Conservation (phyloP, 2,797 vertebrate species). For the Lepilemur ruficaudatus region DNA sequence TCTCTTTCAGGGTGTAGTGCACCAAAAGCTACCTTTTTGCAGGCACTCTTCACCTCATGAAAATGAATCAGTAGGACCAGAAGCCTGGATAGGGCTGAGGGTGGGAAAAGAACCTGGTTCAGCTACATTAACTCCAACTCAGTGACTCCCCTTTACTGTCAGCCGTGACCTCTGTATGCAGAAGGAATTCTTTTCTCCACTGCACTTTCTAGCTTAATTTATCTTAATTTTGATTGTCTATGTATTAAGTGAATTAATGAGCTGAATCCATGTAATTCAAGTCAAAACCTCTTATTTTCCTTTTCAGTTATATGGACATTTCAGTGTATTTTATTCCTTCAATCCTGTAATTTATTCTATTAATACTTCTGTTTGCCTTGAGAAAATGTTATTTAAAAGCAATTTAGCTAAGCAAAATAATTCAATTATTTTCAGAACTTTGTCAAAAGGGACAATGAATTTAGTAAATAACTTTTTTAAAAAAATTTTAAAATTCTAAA, state of each 20-base stretch:
- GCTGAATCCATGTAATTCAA: not conserved
- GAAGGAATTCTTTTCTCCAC: not conserved
- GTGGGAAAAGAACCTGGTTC: not conserved
- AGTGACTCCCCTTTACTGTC: not conserved
- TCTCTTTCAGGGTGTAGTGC: not conserved
- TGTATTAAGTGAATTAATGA: not conserved
- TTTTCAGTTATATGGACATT: not conserved
- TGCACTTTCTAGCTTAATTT: not conserved
- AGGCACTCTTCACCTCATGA: not conserved
- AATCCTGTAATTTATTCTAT: not conserved
- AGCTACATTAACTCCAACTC: not conserved
- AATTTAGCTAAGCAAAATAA: not conserved
- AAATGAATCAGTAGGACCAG: not conserved
- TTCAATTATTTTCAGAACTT: not conserved
- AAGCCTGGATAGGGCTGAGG: not conserved
- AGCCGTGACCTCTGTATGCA: not conserved
- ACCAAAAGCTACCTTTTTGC: not conserved
- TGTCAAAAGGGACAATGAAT: not conserved
- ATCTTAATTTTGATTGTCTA: not conserved
- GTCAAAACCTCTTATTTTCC: not conserved
- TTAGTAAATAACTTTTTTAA: not conserved
- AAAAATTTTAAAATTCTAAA: not conserved
- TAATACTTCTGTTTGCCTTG: not conserved
- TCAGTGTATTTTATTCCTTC: not conserved
- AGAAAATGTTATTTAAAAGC: not conserved